Base-by-base conservation (phyloP, 2,113 vertebrate genomes). In the Percopsis transmontana region DNA sequence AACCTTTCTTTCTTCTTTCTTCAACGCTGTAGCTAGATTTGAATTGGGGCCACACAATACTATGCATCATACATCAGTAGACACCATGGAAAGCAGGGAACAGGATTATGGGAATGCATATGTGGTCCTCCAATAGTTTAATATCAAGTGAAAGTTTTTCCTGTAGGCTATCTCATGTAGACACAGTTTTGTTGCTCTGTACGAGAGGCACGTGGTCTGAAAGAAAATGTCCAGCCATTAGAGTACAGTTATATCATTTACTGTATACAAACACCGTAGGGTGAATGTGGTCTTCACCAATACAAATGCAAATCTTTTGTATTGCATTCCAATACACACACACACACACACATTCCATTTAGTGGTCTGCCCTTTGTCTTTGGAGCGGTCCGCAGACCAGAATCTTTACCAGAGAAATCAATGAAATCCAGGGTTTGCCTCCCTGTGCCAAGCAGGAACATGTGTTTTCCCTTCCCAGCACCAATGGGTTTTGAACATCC, bases 331-430 rank as follows among this genome's bases (percentile, higher is more conserved):
- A 38, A 23, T 11, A 39, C 12, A 57, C 39, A 10, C 20, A 24
- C 16, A 54, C 15, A 27, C 63, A 54, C 38, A 10, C n/a, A 44
- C 40, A 70, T 55, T 55, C 42, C 68, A 41, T 62, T 38, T 19
- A 57, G 33, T 41, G 39, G 68, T 56, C 60, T 57, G 68, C 33
- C 58, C 48, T 62, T 62, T 44, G 58, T 62, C 68, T 62, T 48
- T 62, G 74, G 50, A 66, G 19, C 27, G 68, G 48, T 41, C 70
- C 57, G 21, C 70, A 72, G 61, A 58, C 45, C 38, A 47, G 62
- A 66, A 66, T 54, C 41, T 60, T 66, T 66, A 54, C 40, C 48
- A 66, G 62, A n/a, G 42, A 66, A 66, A 65, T 66, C 55, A 65
- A 53, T 45, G 48, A 45, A 53, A 33, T 73, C 61, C 60, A 54